Evolutionary conservation across 2,113 vertebrate species (phyloP).

Genomic region (Daubentonia madagascariensis): DNA sequence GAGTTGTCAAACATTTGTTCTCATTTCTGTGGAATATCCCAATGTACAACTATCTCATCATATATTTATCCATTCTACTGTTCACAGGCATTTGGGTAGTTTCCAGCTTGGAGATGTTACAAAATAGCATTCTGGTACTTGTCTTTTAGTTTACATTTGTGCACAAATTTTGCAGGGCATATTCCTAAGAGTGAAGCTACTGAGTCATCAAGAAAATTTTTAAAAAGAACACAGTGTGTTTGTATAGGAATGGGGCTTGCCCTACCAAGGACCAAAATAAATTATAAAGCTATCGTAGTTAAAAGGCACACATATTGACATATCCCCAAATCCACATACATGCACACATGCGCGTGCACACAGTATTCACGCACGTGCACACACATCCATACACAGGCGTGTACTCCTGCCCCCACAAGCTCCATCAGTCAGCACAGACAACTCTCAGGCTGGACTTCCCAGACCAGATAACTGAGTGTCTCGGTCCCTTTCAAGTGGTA

Average conservation of each 20-base stretch:
- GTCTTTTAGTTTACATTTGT: background rate
- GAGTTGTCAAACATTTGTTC: rapidly evolving
- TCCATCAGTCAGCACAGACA: slow-evolving; percentile 77
- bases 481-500: slow-evolving; percentile 83
- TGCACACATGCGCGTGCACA: no score
- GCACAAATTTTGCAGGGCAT: background rate
- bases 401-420: background rate
- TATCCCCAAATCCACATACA: background rate
- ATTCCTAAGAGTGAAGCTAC: background rate
- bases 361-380: background rate
- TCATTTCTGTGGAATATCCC: background rate
- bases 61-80: background rate
- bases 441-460: slow-evolving; percentile 80
- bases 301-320: background rate
- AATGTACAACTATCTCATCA: rapidly evolving
- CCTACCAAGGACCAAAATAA: background rate
- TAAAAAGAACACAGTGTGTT: slow-evolving; percentile 24
- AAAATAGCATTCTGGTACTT: background rate
- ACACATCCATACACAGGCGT: background rate
- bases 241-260: background rate
- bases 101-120: background rate
- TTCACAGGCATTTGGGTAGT: background rate
- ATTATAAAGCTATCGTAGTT: background rate
- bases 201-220: background rate
- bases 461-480: slow-evolving; percentile 84